Conservation (phyloP, 2,113 vertebrate species). For the Hyaena hyaena region DNA sequence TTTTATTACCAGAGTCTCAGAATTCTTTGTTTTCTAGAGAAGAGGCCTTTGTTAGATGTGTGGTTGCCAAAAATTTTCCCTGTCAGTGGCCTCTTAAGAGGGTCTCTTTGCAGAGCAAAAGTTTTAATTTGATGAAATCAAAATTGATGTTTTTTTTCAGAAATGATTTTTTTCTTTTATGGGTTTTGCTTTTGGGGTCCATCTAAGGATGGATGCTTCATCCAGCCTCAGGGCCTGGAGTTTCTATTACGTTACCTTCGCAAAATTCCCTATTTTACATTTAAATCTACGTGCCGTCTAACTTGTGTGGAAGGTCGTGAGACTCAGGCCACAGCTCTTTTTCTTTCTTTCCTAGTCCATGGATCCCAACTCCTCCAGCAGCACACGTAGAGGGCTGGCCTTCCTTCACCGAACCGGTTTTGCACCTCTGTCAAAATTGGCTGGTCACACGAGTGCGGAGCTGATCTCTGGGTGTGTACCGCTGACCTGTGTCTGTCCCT, state of each 20-base stretch:
- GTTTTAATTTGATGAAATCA: background rate
- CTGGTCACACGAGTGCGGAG: rapidly evolving
- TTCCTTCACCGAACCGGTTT: background rate
- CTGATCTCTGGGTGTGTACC: background rate
- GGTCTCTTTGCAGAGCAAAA: background rate
- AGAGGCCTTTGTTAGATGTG: background rate
- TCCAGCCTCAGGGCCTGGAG: background rate
- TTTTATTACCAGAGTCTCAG: background rate
- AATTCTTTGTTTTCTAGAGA: background rate
- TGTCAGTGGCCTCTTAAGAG: background rate
- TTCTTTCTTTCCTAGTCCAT: background rate
- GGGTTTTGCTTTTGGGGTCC: background rate
- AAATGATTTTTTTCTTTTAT: background rate
- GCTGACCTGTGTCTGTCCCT: background rate
- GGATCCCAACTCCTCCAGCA: background rate
- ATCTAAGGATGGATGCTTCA: background rate
- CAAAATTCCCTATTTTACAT: background rate
- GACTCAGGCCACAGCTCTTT: background rate
- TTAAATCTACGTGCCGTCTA: background rate
- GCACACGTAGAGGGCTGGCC: background rate
- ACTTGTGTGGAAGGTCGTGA: background rate
- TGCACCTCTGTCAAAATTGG: background rate
- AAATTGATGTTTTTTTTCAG: background rate
- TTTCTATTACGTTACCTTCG: background rate
- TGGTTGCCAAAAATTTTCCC: background rate